A percentile compares a stretch with the other conserved stretches of the same genome.
Conservation (phyloP, 2,113 vertebrate genomes). For the Pterophyllum scalare region DNA sequence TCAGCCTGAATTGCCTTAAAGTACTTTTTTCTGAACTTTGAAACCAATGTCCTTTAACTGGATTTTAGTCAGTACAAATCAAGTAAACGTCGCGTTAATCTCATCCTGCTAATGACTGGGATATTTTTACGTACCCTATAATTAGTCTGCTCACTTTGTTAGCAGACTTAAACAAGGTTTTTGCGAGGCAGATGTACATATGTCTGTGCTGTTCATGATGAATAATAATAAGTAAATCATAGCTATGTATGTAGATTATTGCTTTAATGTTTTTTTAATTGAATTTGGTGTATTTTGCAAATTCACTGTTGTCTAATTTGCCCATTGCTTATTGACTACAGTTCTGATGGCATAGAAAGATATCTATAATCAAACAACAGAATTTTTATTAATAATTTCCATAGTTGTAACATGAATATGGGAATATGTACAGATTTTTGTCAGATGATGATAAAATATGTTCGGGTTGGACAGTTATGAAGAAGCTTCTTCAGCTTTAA, state of each 20-base stretch:
- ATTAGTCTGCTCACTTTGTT: slow-evolving; percentile 51
- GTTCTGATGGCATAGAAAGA: not conserved
- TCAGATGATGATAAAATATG: too few relatives aligned
- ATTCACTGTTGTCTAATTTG: not conserved
- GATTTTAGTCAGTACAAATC: not conserved
- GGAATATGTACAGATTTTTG: not conserved
- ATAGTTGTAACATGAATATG: not conserved
- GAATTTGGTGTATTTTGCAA: not conserved
- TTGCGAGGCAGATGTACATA: not conserved
- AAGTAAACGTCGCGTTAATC: slow-evolving; percentile 28
- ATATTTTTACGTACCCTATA: slow-evolving; percentile 71
- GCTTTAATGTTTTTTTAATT: not conserved
- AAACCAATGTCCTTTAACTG: not conserved
- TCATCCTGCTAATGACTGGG: slow-evolving; percentile 40
- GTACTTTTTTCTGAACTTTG: slow-evolving; percentile 7
- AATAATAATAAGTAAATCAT: not conserved
- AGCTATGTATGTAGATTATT: not conserved
- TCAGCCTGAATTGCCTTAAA: not conserved
- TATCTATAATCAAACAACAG: too few relatives aligned
- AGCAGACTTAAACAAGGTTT: not conserved
- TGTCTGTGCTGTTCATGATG: not conserved
- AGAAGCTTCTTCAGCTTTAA: too few relatives aligned
- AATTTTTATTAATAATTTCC: not conserved
- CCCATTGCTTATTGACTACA: not conserved
- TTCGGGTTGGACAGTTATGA: too few relatives aligned